Base-by-base conservation (phyloP, 2,797 vertebrate genomes). In the Ctenochaetus hawaiiensis region DNA sequence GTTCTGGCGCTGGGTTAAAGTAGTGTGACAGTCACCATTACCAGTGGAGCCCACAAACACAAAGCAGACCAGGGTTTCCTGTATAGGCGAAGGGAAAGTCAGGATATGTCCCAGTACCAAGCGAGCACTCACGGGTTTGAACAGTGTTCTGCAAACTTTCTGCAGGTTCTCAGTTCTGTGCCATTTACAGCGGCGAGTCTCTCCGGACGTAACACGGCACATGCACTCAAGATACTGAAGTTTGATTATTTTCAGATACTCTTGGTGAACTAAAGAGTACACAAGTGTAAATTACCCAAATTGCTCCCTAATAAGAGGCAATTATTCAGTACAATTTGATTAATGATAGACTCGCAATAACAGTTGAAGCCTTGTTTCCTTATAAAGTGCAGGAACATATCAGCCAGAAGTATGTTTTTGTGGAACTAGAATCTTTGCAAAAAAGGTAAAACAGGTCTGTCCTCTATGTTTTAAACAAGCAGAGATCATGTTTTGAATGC, bases 21-120 rank as follows among this genome's bases (percentile, higher is more conserved):
- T 65, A 86, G 77, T 66, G 84, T 93, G 93, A 94, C 94, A 93
- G 83, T 79, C 86, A 67, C 77, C 61, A 92, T 93, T 92, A 93
- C 80, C 77, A 85, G 78, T 60, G 81, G 75, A 66, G 77, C 80
- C 86, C 72, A 66, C 72, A 73, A 92, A 94, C 90, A 91, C 81
- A 90, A 87, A 90, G 87, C 93, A 95, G 93, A 84, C 77, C 69
- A 12, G 60, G 70, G 68, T 69, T 80, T 89, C 67, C 75, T 80
- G 67, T 65, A 70, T 65, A 70, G 73, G 76, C 66, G 67, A 63
- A 63, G 82, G 74, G 49, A 74, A 82, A 89, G 78, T 69, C 86
- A 89, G 74, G 70, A 80, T 69, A 61, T 75, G 78, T 91, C 79
- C 66, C 84, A 80, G 67, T 80, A 89, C 88, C 84, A 82, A 79